Percentiles rank a stretch among this genome's conserved stretches.
Conservation (phyloP, 2,113 vertebrate genomes). For the Perognathus longimembris region DNA sequence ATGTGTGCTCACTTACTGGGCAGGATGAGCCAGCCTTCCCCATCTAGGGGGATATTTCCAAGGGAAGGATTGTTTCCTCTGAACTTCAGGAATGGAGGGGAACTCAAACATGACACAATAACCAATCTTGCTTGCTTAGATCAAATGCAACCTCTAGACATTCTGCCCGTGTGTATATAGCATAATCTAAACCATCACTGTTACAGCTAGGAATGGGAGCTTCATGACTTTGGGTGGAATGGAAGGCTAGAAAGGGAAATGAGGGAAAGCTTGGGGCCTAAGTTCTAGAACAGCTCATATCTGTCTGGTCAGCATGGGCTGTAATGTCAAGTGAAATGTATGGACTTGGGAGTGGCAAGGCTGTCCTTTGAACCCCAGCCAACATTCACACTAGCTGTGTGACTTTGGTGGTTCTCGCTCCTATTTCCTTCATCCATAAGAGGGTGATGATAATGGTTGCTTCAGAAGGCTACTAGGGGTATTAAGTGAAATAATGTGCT, state of each 20-base stretch:
- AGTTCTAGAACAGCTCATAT: background rate
- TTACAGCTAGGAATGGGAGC: background rate
- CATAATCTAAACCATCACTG: no score
- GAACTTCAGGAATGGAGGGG: background rate
- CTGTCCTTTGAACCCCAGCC: background rate
- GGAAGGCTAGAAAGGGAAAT: background rate
- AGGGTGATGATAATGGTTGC: background rate
- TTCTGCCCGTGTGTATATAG: background rate
- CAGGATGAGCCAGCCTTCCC: background rate
- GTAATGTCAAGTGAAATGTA: fast-evolving
- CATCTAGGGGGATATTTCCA: background rate
- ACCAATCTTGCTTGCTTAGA: background rate
- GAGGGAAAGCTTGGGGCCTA: background rate
- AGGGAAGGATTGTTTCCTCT: background rate
- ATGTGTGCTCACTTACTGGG: background rate
- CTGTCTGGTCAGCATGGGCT: background rate
- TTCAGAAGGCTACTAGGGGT: background rate
- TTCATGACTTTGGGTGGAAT: background rate
- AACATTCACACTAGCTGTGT: background rate
- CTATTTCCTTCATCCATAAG: background rate
- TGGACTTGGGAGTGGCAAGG: background rate
- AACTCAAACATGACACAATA: background rate
- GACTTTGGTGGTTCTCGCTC: background rate
- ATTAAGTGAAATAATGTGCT: background rate
- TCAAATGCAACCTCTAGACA: background rate